phyloP scores from a whole-genome alignment of 1,140 invertebrate species.

The Drosophila athabasca region DNA sequence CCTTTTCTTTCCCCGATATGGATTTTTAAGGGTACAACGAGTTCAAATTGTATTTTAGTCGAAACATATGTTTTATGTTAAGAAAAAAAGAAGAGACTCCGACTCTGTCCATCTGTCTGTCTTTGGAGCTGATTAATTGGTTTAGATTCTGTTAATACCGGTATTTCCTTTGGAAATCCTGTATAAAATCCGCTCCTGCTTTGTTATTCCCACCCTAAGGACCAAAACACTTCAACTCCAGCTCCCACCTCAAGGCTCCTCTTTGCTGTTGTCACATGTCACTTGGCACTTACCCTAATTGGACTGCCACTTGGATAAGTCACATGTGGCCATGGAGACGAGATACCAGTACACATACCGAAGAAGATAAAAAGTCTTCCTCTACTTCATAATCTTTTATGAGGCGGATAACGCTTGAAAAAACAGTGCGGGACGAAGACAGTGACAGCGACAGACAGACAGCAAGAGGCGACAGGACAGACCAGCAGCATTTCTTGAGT shows the following conservation, averaged over 20 bases:
- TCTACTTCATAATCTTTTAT: conserved; percentile 31
- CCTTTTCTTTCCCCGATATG: conserved; percentile 36
- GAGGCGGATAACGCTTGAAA: conserved; percentile 32
- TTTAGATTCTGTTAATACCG: conserved; percentile 61
- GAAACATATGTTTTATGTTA: conserved; percentile 67
- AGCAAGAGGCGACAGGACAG: neutral
- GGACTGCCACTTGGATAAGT: conserved; percentile 25
- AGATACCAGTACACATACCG: conserved; percentile 6
- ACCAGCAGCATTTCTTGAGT: conserved; percentile 40
- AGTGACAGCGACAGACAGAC: neutral
- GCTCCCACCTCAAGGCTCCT: conserved; percentile 6
- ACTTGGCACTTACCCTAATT: conserved; percentile 71
- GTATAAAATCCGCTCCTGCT: neutral
- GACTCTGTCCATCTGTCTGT: conserved; percentile 10
- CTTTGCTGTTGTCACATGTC: conserved; percentile 52
- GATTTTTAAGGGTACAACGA: conserved; percentile 47
- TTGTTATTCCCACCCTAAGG: conserved; percentile 11
- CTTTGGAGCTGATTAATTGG: conserved; percentile 69
- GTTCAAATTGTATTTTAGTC: conserved; percentile 51
- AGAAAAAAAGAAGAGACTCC: conserved; percentile 21
- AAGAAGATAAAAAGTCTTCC: conserved; percentile 44
- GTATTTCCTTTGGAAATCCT: conserved; percentile 6
- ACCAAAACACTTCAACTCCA: conserved; percentile 32
- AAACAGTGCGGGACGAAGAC: conserved; percentile 1
- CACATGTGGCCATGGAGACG: conserved; percentile 52